Base-by-base conservation (phyloP, 2,888 invertebrate species). In the Hirtodrosophila duncani region DNA sequence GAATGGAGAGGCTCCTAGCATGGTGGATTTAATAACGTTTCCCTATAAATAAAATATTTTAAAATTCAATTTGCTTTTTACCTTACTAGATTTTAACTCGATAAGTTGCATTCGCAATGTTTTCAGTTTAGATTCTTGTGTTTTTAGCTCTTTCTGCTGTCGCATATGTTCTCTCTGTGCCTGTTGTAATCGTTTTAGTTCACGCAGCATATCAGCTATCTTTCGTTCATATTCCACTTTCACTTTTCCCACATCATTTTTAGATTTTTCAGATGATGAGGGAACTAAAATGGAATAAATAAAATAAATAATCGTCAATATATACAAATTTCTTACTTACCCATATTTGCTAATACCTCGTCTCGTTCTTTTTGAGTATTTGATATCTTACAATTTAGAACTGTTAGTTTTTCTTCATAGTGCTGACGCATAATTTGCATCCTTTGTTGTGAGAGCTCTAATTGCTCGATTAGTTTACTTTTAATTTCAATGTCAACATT, bases 401-500 rank as follows among this genome's bases (percentile, higher is more conserved):
- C 93, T 59, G 91, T 89, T 7, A 98, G 89, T 80, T 98, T 94
- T 55, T 95, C 94, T 87, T 99, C 98, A 87, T 98, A 99, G 83
- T 98, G 96, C 61, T 92, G 91, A 50, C 93, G 91, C 90, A 98
- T 91, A 0, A 93, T 91, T 39, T 94, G 92, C 83, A 98, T 89
- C 34, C 96, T 89, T 42, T 94, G 90, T 84, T 98, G 97, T 0
- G 95, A 95, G 48, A 92, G 88, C 85, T 99, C 98, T 63, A 99
- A 87, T 81, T 98, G 97, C 79, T 97, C 96, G 60, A 99, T 97
- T 30, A 99, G 89, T 46, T 95, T 93, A 67, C 97, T 94, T 85
- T 99, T 99, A 44, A 97, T 94, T 83, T 95, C 95, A 64, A 99
- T 98, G 86, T 98, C 97, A 33, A 94, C 94, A 46, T 96, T 97